Evolutionary conservation across 2,797 vertebrate species (phyloP).

Genomic region (Girardinus metallicus): DNA sequence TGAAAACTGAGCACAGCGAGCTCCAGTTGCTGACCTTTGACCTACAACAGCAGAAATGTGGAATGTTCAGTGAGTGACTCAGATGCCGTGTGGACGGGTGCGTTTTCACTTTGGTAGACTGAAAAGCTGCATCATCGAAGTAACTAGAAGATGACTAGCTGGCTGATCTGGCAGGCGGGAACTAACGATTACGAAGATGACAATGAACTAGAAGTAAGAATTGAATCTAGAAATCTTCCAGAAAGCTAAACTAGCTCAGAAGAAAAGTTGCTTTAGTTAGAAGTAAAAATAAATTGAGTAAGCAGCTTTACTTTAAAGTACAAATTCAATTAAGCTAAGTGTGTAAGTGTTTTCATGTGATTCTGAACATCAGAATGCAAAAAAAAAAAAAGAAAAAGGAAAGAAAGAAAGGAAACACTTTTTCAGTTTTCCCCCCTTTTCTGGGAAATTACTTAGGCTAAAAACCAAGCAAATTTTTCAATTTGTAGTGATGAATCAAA

Average conservation of each 20-base stretch:
- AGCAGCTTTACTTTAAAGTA: background rate
- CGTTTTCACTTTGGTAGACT: constrained; percentile 40
- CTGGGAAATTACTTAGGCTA: background rate
- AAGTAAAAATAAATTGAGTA: background rate
- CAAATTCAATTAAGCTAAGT: background rate
- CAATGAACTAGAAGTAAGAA: constrained; percentile 12
- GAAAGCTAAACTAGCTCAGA: background rate
- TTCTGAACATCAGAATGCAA: background rate
- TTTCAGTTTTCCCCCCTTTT: background rate
- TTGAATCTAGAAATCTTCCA: background rate
- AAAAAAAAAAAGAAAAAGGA: background rate
- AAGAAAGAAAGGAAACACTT: background rate
- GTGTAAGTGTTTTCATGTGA: background rate
- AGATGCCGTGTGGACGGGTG: constrained; percentile 33
- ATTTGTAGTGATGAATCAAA: background rate
- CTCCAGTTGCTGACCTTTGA: constrained; percentile 55
- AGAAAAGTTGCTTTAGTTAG: background rate
- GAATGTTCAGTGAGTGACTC: constrained; percentile 53
- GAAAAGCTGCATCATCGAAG: constrained; percentile 10
- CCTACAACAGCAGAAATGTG: constrained; percentile 51
- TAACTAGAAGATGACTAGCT: constrained; percentile 21
- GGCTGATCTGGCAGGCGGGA: constrained; percentile 37
- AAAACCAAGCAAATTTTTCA: background rate
- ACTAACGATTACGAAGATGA: constrained; percentile 30
- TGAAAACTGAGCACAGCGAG: constrained; percentile 41